phyloP scores from a whole-genome alignment of 2,888 invertebrate species.

The Hecatera dysodea region DNA sequence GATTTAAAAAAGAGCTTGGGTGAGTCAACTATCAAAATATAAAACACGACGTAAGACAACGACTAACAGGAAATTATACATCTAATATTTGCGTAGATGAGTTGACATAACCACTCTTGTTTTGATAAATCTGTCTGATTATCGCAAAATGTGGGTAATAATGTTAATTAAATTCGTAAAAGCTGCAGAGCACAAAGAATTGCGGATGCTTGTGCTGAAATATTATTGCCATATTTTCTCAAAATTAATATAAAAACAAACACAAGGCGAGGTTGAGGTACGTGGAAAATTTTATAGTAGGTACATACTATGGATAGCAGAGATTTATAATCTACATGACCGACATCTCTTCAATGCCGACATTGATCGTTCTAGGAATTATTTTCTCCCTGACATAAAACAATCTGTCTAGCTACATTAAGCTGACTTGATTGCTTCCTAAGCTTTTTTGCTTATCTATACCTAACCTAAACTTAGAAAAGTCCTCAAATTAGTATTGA shows the following conservation, averaged over 20 bases:
- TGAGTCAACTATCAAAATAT: constrained; percentile 67
- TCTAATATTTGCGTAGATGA: constrained; percentile 36
- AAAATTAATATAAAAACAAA: constrained; percentile 18
- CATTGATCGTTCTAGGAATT: constrained; percentile 26
- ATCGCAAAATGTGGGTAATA: constrained; percentile 18
- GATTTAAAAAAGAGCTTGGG: constrained; percentile 42
- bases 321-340: constrained; percentile 30
- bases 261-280: neutral
- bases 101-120: constrained; percentile 32
- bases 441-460: constrained; percentile 13
- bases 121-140: constrained; percentile 19
- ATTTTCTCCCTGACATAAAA: constrained; percentile 40
- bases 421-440: constrained; percentile 26
- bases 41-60: constrained; percentile 48
- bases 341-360: constrained; percentile 29
- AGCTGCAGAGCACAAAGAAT: constrained; percentile 11
- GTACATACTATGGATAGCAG: neutral
- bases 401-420: constrained; percentile 20
- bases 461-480: constrained; percentile 12
- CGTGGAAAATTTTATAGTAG: neutral
- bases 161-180: constrained; percentile 25
- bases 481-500: constrained; percentile 20
- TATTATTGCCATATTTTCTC: constrained; percentile 4
- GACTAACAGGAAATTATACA: constrained; percentile 46
- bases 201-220: constrained; percentile 10